Conservation (phyloP, 2,888 invertebrate genomes). For the Vesta saturnalis region DNA sequence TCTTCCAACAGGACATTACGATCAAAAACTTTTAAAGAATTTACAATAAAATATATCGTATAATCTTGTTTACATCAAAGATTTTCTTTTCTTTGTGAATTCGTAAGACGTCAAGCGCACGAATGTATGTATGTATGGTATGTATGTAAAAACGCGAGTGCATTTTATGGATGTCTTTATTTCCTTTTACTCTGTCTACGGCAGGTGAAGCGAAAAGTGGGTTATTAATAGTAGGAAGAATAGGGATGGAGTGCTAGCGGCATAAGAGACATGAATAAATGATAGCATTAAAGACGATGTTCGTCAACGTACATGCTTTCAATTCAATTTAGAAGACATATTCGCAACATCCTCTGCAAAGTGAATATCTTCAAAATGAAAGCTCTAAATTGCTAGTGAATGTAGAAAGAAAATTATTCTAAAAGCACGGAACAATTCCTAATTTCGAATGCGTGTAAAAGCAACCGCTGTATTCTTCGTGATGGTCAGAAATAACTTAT, state of each 20-base stretch:
- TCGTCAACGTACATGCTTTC: slow-evolving; percentile 52
- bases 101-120: not conserved
- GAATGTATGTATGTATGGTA: no score
- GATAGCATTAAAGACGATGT: slow-evolving; percentile 68
- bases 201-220: slow-evolving; percentile 44
- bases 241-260: slow-evolving; percentile 69
- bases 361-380: slow-evolving; percentile 30
- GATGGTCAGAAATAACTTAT: not conserved
- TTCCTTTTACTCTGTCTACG: slow-evolving; percentile 40
- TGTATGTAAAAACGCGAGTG: slow-evolving; percentile 18
- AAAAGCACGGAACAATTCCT: slow-evolving; percentile 22
- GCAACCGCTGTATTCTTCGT: slow-evolving; percentile 2
- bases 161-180: slow-evolving; percentile 29
- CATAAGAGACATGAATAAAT: slow-evolving; percentile 60
- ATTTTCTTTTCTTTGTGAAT: slow-evolving; percentile 8
- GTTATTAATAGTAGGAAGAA: slow-evolving; percentile 60
- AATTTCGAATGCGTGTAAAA: slow-evolving; percentile 15
- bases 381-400: slow-evolving; percentile 26
- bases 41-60: slow-evolving; percentile 50
- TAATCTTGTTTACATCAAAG: slow-evolving; percentile 42
- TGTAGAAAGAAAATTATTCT: slow-evolving; percentile 30
- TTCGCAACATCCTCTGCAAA: slow-evolving; percentile 32
- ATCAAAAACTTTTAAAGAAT: slow-evolving; percentile 48
- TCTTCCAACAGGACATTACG: slow-evolving; percentile 20
- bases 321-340: slow-evolving; percentile 45